Evolutionary conservation across 2,113 vertebrate genomes (phyloP), one percentile per base, ranked within the genome.

Genomic region (Pterophyllum scalare): DNA sequence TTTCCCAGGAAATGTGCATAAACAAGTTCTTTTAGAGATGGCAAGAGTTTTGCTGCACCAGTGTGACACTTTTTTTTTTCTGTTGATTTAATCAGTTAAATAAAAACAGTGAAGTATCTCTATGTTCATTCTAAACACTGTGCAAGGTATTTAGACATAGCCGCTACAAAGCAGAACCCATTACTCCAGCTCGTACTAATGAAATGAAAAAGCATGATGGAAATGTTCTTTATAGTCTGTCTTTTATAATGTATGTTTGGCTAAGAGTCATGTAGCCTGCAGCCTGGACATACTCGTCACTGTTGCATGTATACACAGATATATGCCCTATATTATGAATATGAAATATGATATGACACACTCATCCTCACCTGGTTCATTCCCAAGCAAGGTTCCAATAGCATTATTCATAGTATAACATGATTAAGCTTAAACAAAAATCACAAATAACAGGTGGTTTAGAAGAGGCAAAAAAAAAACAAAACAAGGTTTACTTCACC

Each of bases 291-390:
- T 20, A 11, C 35, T 35, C 10, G 7, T 40, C 59, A 35, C n/a
- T 0, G 9, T 46, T 72, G 56, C 13, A 26, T 49, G 46, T 31
- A 52, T 70, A 2, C 43, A 52, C 26, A n/a, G 17, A 26, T 52
- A 72, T 46, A 22, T 83, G 40, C 26, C 24, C 43, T 20, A 49
- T 7, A 52, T 67, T 40, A n/a, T 40, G 19, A 62, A 38, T 49
- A 22, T 64, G 33, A 57, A 60, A 86, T 46, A n/a, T 78, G 28
- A 59, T 52, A 52, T 64, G 33, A 61, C 60, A 77, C 33, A 43
- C 2, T 80, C 49, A 67, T 58, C 49, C n/a, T 75, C 14, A 52
- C 74, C 8, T 43, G 72, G 9, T 56, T 40, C 14, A 75, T 31
- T 35, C 2, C 54, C 5, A 2, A 67, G 26, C 35, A 80, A 64